A percentile compares a stretch with the other conserved stretches of the same genome.
Conservation (phyloP, 2,113 vertebrate genomes). For the Scalopus aquaticus region DNA sequence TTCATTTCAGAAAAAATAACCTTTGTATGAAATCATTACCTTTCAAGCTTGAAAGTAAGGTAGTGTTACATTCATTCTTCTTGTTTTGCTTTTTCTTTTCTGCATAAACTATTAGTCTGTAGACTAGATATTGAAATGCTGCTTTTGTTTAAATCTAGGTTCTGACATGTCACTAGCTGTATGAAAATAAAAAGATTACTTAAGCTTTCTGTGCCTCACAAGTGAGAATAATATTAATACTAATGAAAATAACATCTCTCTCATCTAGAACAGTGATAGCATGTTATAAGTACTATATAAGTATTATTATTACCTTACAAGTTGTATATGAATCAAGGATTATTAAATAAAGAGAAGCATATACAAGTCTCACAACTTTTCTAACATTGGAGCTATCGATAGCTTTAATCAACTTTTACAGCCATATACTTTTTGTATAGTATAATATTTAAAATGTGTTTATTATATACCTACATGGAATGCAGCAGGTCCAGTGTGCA, state of each 20-base stretch:
- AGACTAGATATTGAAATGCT: background rate
- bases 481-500: background rate
- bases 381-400: background rate
- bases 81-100: background rate
- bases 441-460: background rate
- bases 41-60: background rate
- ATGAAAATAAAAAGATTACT: background rate
- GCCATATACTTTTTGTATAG: background rate
- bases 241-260: background rate
- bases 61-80: background rate
- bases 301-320: background rate
- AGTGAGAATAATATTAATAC: background rate
- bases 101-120: background rate
- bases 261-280: background rate
- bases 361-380: background rate
- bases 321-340: background rate
- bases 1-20: background rate
- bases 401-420: background rate
- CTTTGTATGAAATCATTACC: background rate
- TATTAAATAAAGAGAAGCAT: background rate
- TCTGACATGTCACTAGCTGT: background rate
- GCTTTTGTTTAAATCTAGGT: background rate
- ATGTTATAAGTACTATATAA: background rate
- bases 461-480: background rate
- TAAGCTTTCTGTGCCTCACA: background rate